Evolutionary conservation across 2,113 vertebrate species (phyloP).

Genomic region (Fulica atra): DNA sequence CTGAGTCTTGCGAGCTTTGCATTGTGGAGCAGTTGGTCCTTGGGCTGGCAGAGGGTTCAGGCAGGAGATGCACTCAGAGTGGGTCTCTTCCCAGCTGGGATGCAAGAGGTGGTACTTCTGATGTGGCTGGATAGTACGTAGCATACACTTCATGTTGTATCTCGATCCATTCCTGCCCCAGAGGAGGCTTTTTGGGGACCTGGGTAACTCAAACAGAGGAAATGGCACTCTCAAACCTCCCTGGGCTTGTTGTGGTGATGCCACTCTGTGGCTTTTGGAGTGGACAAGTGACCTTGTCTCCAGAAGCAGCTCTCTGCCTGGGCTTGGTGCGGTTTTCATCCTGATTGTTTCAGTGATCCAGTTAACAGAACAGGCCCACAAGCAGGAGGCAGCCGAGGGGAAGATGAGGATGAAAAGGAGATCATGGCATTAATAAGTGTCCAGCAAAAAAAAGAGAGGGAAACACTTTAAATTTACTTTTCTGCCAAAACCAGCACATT

Average conservation of each 20-base stretch:
- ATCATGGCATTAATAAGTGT: neutral
- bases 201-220: neutral
- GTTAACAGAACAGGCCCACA: neutral
- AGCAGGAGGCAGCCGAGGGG: neutral
- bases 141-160: neutral
- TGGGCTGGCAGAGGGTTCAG: neutral
- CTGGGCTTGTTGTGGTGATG: neutral
- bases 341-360: neutral
- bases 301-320: neutral
- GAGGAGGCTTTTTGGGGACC: neutral
- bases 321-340: neutral
- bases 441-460: neutral
- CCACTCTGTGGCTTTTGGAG: neutral
- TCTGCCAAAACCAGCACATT: neutral
- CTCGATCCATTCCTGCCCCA: neutral
- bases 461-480: neutral
- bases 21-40: fast-evolving
- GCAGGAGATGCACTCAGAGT: neutral
- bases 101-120: neutral
- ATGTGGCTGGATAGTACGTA: neutral
- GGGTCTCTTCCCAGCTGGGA: neutral
- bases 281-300: neutral
- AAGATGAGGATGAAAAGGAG: neutral
- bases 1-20: neutral
- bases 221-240: fast-evolving